phyloP scores from a whole-genome alignment of 2,113 vertebrate genomes.

The Oceanodroma tethys region DNA sequence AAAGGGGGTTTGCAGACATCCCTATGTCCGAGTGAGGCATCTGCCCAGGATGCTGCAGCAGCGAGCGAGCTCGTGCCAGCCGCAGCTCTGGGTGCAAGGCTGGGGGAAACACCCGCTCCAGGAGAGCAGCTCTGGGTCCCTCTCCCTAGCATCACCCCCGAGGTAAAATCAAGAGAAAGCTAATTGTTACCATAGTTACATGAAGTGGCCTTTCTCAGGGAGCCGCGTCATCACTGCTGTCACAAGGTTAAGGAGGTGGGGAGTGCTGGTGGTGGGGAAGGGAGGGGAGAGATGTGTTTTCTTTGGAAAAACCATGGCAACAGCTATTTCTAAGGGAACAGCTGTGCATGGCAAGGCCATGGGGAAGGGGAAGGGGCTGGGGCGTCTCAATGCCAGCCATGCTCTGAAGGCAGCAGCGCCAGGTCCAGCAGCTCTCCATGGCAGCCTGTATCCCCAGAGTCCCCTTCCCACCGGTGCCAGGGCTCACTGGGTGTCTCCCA shows the following conservation, averaged over 20 bases:
- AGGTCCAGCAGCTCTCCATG: not conserved
- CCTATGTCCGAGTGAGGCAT: accelerated
- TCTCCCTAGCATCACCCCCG: slow-evolving; percentile 36
- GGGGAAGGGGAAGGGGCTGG: slow-evolving; percentile 46
- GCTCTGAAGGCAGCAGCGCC: not conserved
- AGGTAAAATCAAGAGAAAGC: slow-evolving; percentile 70
- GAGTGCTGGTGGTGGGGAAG: slow-evolving; percentile 58
- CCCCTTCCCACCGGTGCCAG: not conserved
- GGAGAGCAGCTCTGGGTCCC: slow-evolving; percentile 26
- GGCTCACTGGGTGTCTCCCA: not conserved
- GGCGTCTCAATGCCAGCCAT: not conserved
- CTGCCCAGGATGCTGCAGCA: not conserved
- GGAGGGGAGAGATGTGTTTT: slow-evolving; percentile 53
- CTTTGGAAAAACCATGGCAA: slow-evolving; percentile 76
- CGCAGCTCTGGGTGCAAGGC: not conserved
- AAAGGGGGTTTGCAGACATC: not conserved
- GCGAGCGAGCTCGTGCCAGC: not conserved
- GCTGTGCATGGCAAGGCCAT: slow-evolving; percentile 52
- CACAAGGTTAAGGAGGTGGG: slow-evolving; percentile 72
- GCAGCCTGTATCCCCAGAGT: not conserved
- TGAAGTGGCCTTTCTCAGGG: slow-evolving; percentile 73
- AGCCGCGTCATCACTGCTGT: slow-evolving; percentile 71
- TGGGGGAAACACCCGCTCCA: not conserved
- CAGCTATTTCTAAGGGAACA: slow-evolving; percentile 72
- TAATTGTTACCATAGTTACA: slow-evolving; percentile 78